Evolutionary conservation across 1,140 invertebrate species (phyloP).

Genomic region (Hycleus cichorii): DNA sequence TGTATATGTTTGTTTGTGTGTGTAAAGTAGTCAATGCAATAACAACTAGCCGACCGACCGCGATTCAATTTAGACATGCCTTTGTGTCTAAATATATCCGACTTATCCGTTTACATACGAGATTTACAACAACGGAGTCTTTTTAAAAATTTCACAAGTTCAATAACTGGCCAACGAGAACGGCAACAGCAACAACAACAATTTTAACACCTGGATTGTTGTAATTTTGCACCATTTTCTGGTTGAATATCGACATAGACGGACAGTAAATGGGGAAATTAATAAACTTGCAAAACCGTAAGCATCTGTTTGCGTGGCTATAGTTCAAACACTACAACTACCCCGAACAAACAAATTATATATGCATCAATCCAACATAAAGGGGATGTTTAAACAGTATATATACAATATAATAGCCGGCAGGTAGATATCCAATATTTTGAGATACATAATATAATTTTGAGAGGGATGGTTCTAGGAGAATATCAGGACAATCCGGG

Average conservation of each 20-base stretch:
- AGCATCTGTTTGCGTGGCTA: slow-evolving; percentile 18
- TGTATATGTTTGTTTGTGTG: too few species aligned
- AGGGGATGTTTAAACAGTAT: too few species aligned
- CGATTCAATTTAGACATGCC: slow-evolving; percentile 21
- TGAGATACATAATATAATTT: too few species aligned
- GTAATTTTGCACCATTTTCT: too few species aligned
- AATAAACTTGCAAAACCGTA: slow-evolving; percentile 20
- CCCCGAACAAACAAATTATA: slow-evolving; percentile 23
- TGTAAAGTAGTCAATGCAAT: slow-evolving; percentile 5
- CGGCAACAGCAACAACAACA: too few species aligned
- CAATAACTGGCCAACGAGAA: slow-evolving; percentile 5
- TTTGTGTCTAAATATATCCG: slow-evolving; percentile 23
- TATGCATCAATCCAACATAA: slow-evolving; percentile 22
- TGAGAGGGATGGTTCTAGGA: slow-evolving; percentile 18
- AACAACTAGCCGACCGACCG: background rate
- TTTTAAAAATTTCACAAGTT: slow-evolving; percentile 4
- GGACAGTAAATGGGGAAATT: slow-evolving; percentile 13
- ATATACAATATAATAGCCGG: too few species aligned
- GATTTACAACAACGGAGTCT: slow-evolving; percentile 4
- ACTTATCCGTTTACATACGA: slow-evolving; percentile 16
- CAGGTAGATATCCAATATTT: too few species aligned
- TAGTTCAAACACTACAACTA: slow-evolving; percentile 10
- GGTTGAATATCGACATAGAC: background rate
- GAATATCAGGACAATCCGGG: slow-evolving; percentile 28
- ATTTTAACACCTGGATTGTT: too few species aligned